Evolutionary conservation across 2,113 vertebrate species (phyloP), one percentile per base, ranked within the genome.

Genomic region (Sylvilagus bachmani): DNA sequence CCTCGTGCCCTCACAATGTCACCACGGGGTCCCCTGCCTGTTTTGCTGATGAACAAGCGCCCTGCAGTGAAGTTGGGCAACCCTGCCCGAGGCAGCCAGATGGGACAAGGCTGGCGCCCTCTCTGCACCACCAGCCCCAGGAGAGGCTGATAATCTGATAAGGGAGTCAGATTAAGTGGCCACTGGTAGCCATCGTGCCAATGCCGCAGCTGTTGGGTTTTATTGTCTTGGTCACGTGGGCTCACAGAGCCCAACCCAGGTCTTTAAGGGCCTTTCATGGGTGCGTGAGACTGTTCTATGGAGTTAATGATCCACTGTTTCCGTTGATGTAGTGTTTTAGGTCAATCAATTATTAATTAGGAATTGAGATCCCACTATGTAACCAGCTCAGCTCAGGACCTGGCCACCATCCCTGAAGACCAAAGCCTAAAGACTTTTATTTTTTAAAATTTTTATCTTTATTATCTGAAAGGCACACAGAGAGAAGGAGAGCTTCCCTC

Each of bases 311-410:
- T 64, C 24, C 25, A 86, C 64, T 55, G 13, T 79, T 82, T 86
- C 73, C 25, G 78, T 14, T 78, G 69, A 86, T 49, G 5, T 3
- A 49, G 33, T 21, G 9, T 74, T 89, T 86, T 86, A 66, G 89
- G 64, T 31, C 53, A 77, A 83, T 90, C 89, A 78, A n/a, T 77
- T 55, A 82, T 94, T 94, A 78, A 74, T 84, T 87, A 75, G 71
- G n/a, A 62, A 33, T 62, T 92, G 70, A 92, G 36, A 89, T 79
- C 4, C 29, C 86, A 24, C 25, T 55, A 44, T 21, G 49, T 19
- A 33, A 51, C 4, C 12, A 69, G 33, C 55, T 62, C n/a, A 13
- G 49, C 38, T 73, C 55, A 53, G 77, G 75, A 90, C 33, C 55
- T 53, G 58, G 51, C 31, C 27, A 25, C 9, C 49, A 21, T 58